phyloP scores from a whole-genome alignment of 1,140 invertebrate genomes.

The Cherax destructor region DNA sequence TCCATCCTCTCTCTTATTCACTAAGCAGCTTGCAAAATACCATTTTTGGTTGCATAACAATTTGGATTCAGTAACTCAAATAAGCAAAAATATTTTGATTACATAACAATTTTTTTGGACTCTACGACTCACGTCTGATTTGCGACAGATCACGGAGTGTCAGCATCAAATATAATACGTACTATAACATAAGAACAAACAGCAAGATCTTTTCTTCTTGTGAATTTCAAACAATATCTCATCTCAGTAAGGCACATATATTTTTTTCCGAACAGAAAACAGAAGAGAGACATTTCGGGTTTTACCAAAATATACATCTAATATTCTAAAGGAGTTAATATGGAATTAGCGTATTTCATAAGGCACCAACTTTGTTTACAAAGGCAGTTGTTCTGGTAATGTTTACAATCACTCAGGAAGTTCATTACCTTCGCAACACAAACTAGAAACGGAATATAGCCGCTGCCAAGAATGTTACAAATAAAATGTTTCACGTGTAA shows the following conservation, averaged over 20 bases:
- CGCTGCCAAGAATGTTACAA: neutral
- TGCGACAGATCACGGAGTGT: neutral
- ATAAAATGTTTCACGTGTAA: neutral
- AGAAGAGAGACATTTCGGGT: neutral
- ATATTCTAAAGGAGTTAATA: too few relatives aligned
- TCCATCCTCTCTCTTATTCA: neutral
- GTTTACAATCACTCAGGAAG: neutral
- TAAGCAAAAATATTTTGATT: neutral
- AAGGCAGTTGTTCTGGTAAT: constrained; percentile 51
- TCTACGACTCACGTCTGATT: neutral
- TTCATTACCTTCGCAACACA: neutral
- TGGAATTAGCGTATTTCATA: neutral
- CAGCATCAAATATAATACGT: neutral
- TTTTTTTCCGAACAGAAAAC: constrained; percentile 16
- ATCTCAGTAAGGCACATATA: constrained; percentile 22
- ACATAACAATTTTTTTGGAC: neutral
- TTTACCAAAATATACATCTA: too few relatives aligned
- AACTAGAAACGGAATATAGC: neutral
- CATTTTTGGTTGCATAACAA: too few relatives aligned
- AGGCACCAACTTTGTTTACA: neutral
- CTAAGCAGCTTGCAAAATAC: too few relatives aligned
- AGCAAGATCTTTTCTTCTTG: neutral
- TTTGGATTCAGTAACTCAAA: too few relatives aligned
- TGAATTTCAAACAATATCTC: too few relatives aligned
- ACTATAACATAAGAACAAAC: neutral